Base-by-base conservation (phyloP, 92 coral and sea anemone genomes). In the Palythoa grandiflora region DNA sequence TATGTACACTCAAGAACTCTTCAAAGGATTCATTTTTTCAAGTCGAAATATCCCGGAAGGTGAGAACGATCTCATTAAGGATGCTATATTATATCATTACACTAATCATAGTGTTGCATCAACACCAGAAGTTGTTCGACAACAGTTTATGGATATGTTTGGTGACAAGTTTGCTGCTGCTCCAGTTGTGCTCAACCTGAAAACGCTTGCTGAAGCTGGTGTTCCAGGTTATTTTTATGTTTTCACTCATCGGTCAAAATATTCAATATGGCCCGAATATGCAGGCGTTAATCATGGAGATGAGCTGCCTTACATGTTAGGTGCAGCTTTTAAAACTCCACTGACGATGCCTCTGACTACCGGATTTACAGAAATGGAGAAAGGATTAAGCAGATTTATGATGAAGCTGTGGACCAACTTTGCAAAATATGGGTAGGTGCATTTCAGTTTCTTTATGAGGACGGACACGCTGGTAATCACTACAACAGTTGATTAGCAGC, bases 381-480 rank as follows among this genome's bases (percentile, higher is more conserved):
- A 53, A 21, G 93, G 91, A 1, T 60, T 93, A 16, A 66, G 91
- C 38, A 60, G 68, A 65, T 68, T 87, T 39, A 71, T 91, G 55
- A 95, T 95, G 95, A 80, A 78, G 75, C 74, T 91, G 53, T 95
- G 98, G 98, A 84, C 94, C 37, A 84, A 93, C 80, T 95, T 95
- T 88, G 96, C 98, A 21, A 95, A 95, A 79, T 83, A 87, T 75
- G 98, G 98, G 98, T 95, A 89, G 71, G 96, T 9, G 20, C 5
- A 19, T 19, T 3, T 19, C 10, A 7, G 12, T 20, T 17, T 6
- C 5, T 10, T 60, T 60, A 4, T 19, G n/a, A 20, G 9, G 28
- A 9, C 38, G 3, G 16, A 63, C 10, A 55, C 17, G 13, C 61
- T 15, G 47, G 47, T 40, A 40, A 40, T 28, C 28, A 28, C 28